phyloP scores from a whole-genome alignment of 2,888 invertebrate genomes.

The Parnassius orleans region DNA sequence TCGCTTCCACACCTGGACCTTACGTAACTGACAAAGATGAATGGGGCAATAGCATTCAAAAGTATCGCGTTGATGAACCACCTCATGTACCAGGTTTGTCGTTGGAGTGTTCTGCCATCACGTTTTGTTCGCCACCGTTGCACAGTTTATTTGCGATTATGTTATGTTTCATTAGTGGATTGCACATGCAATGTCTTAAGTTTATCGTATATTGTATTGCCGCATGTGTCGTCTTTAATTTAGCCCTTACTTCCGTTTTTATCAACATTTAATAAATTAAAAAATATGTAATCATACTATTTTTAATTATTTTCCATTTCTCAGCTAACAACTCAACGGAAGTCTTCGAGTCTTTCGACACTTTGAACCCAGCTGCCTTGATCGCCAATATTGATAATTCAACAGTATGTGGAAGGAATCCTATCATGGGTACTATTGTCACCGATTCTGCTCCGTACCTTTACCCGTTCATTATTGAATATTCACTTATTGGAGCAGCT shows the following conservation, averaged over 20 bases:
- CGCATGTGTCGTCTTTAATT: conserved; percentile 31
- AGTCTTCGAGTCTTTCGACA: conserved; percentile 81
- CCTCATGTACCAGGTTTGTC: conserved; percentile 79
- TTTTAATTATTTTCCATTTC: conserved; percentile 38
- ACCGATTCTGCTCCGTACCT: conserved; percentile 96
- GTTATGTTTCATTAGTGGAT: conserved; percentile 43
- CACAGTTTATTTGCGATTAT: conserved; percentile 69
- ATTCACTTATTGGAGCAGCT: conserved; percentile 96
- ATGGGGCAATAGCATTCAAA: conserved; percentile 74
- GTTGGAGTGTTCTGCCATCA: conserved; percentile 68
- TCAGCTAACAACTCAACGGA: conserved; percentile 68
- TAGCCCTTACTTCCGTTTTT: conserved; percentile 18
- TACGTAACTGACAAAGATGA: conserved; percentile 66
- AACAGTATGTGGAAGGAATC: conserved; percentile 88
- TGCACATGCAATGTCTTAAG: conserved; percentile 24
- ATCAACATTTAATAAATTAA: neutral
- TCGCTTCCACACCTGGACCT: conserved; percentile 57
- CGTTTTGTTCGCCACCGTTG: conserved; percentile 59
- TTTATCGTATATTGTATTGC: conserved; percentile 33
- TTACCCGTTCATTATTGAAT: conserved; percentile 97
- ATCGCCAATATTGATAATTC: conserved; percentile 80
- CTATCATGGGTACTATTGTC: conserved; percentile 96
- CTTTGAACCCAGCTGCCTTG: conserved; percentile 81
- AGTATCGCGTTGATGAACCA: conserved; percentile 77
- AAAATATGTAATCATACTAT: neutral